A percentile compares a stretch with the other conserved stretches of the same genome.
Conservation (phyloP, 1,140 invertebrate genomes). For the Phthorimaea operculella region DNA sequence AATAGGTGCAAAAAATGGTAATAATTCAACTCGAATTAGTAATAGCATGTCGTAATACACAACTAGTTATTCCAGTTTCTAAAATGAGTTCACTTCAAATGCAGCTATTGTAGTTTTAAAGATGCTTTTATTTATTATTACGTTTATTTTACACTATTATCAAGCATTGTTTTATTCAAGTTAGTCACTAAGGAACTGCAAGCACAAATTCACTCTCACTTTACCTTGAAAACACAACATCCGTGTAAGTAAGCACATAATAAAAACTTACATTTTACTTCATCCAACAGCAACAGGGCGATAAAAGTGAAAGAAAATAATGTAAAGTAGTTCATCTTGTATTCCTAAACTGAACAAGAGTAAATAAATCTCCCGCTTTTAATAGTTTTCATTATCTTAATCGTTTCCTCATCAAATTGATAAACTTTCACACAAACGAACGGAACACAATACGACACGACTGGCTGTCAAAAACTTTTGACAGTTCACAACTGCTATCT, state of each 20-base stretch:
- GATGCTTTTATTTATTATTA: no score
- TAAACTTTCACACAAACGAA: neutral
- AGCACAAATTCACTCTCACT: conserved; percentile 40
- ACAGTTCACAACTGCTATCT: neutral
- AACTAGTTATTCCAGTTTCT: no score
- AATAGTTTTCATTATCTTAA: conserved; percentile 29
- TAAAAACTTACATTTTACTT: conserved; percentile 49
- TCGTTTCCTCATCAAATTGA: neutral
- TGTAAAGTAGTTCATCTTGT: conserved; percentile 30
- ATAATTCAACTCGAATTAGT: no score
- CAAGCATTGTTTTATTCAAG: no score
- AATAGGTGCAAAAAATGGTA: no score
- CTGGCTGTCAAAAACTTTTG: neutral
- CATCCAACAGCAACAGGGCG: conserved; percentile 24
- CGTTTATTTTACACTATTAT: no score
- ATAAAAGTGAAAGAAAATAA: conserved; percentile 27
- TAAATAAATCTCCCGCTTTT: conserved; percentile 11
- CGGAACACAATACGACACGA: neutral
- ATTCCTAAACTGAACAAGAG: conserved; percentile 8
- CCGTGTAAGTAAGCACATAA: conserved; percentile 27
- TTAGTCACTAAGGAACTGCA: neutral
- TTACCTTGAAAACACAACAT: conserved; percentile 53
- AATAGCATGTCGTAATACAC: no score
- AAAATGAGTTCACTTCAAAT: no score
- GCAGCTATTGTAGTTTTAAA: no score